phyloP scores from a whole-genome alignment of 2,113 vertebrate genomes.

The Baryphthengus martii region DNA sequence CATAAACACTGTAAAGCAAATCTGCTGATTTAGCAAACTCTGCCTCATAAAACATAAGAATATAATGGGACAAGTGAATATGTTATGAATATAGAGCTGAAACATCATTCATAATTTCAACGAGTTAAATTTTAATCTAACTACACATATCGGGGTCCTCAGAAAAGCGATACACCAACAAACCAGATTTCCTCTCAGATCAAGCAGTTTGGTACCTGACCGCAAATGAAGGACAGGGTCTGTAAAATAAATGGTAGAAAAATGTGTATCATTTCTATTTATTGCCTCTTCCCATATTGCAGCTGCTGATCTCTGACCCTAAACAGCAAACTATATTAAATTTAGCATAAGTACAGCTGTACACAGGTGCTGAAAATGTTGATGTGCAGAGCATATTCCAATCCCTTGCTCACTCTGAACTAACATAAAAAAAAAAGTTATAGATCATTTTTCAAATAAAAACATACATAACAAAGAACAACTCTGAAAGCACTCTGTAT shows the following conservation, averaged over 20 bases:
- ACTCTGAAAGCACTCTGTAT: slow-evolving; percentile 27
- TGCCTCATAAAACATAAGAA: slow-evolving; percentile 38
- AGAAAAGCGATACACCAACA: slow-evolving; percentile 14
- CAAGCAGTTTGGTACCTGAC: slow-evolving; percentile 7
- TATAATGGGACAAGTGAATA: slow-evolving; percentile 40
- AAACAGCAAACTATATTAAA: slow-evolving; percentile 1
- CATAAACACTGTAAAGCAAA: slow-evolving; percentile 56
- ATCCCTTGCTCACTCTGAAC: slow-evolving; percentile 43
- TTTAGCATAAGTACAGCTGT: neutral
- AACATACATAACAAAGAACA: slow-evolving; percentile 28
- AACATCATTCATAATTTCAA: slow-evolving; percentile 13
- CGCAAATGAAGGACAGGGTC: slow-evolving; percentile 12
- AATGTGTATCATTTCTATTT: neutral
- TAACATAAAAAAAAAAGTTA: slow-evolving; percentile 21
- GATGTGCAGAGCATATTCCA: neutral
- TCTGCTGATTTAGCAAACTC: slow-evolving; percentile 53
- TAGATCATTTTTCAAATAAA: slow-evolving; percentile 34
- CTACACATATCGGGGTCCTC: neutral
- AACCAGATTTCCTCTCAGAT: neutral
- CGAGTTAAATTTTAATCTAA: slow-evolving; percentile 40
- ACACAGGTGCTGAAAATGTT: neutral
- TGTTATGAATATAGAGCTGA: slow-evolving; percentile 24
- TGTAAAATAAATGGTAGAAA: neutral
- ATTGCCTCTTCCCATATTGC: slow-evolving; percentile 64
- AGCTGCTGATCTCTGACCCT: slow-evolving; percentile 63